Base-by-base conservation (phyloP, 2,797 vertebrate species). In the Brachyalestes nurse region DNA sequence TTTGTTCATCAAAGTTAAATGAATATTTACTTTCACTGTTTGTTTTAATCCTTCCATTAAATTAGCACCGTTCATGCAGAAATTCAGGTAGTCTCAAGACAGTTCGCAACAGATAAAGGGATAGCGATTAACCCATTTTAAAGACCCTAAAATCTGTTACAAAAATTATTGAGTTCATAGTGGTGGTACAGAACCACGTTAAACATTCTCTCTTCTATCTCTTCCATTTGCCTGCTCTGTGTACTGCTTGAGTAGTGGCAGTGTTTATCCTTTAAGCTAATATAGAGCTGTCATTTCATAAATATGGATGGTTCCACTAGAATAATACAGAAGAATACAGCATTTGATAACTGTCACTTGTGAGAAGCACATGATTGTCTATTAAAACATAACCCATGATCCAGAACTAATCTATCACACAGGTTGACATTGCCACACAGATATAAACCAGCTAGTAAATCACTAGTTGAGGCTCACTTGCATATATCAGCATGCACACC, bases 291-390 rank as follows among this genome's bases (percentile, higher is more conserved):
- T 71, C 47, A 19, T 73, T 67, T 67, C 40, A 5, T 19, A 17
- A 66, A 57, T 23, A n/a, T 77, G 25, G 17, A 12, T 72, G 14
- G 66, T 66, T 66, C 14, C 10, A 14, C 55, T 28, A 51, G 6
- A 65, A 72, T 21, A 60, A 78, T 69, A 60, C 53, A 73, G 62
- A 72, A 34, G 65, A 65, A 23, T 57, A 51, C 40, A 62, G 73
- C 14, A 40, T 61, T 55, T 72, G 51, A 62, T 75, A 77, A 83
- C 77, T 82, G 60, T 72, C 84, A 80, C 78, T 53, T 61, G 77
- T 83, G 75, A 82, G 38, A 84, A 80, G 75, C 62, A 83, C 82
- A 82, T 74, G 64, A 76, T 72, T 84, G 77, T 71, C 72, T 82
- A 72, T 58, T 71, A 69, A 65, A 78, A 82, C 66, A 82, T 66